Evolutionary conservation across 92 coral and sea anemone genomes (phyloP), one percentile per base, ranked within the genome.

Genomic region (Zoanthus sansibaricus): DNA sequence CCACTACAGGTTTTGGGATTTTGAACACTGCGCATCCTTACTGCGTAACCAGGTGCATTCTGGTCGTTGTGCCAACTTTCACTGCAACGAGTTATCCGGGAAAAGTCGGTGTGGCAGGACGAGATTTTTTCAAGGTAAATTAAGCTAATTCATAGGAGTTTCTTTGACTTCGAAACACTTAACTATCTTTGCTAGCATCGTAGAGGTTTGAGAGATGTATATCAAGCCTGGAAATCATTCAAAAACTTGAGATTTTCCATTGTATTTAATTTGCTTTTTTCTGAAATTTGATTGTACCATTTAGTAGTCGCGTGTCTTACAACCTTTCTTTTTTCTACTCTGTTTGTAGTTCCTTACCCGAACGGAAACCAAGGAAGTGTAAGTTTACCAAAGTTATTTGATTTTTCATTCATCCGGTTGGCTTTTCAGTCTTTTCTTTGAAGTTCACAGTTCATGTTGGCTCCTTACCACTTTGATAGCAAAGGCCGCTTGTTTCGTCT

Each of bases 301-400:
- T 68, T 68, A 68, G 72, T 68, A 68, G 72, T 45, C 72, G 15
- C 37, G n/a, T 68, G 72, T 68, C 72, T 68, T 14, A 68, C 21
- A 68, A 68, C 72, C 72, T 68, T 68, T 68, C 32, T 68, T 68
- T 68, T 68, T 68, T 68, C 42, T 68, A 68, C 72, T 68, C 44
- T 68, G 72, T 68, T 68, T 20, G 44, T 68, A 68, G 72, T 68
- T 68, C 72, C 72, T 20, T 9, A 68, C 72, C 72, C n/a, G 72
- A 68, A 68, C 25, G 72, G 72, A 68, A 20, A 68, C 72, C 72
- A 68, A 68, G 72, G 72, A 68, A 68, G 21, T 20, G 72, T 20
- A 68, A 68, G 72, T 68, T 68, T n/a, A 68, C 72, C 72, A 68
- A 68, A 62, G 70, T 62, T 62, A 68, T 68, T 20, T 68, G 72